These are phyloP conservation scores for Holacanthella duospinosa DNA, from an alignment of 2,888 invertebrate species.

Conservation along the genomic window DNA sequence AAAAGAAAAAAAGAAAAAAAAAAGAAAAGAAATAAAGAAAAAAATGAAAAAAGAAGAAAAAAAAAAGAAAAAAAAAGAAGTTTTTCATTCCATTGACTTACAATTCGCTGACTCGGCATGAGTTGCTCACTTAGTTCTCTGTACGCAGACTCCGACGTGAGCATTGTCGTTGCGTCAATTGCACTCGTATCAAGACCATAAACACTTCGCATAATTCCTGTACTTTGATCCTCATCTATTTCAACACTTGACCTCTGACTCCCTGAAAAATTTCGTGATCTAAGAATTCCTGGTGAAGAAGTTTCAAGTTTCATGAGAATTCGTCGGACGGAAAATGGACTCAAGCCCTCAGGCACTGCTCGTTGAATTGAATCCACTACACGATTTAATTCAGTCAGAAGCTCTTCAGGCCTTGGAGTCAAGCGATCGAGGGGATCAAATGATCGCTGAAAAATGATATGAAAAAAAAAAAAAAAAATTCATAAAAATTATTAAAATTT, in stretches of 20 bases:
- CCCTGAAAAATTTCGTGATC: neutral
- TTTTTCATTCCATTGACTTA: conserved; percentile 9
- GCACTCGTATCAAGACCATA: conserved; percentile 25
- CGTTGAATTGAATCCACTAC: conserved; percentile 6
- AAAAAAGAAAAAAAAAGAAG: neutral
- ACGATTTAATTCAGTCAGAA: conserved; percentile 8
- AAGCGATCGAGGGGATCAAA: conserved; percentile 14
- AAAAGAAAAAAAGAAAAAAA: too few relatives aligned
- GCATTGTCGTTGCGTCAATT: conserved; percentile 19
- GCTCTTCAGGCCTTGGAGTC: conserved; percentile 11
- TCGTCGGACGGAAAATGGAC: conserved; percentile 9
- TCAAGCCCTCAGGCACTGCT: conserved; percentile 1
- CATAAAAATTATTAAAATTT: neutral
- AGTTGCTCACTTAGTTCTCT: conserved; percentile 18
- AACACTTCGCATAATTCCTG: conserved; percentile 13
- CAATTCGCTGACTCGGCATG: conserved; percentile 15
- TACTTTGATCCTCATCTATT: conserved; percentile 9
- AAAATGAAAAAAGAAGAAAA: too few relatives aligned
- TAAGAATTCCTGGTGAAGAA: conserved; percentile 5
- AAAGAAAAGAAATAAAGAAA: too few relatives aligned
- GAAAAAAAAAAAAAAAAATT: conserved; percentile 3
- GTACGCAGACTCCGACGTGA: conserved; percentile 11
- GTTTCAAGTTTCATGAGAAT: conserved; percentile 12
- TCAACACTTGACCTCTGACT: neutral
- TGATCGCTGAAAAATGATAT: conserved; percentile 14